Evolutionary conservation across 2,797 vertebrate genomes (phyloP), one percentile per base, ranked within the genome.

Genomic region (Otolemur crassicaudatus): DNA sequence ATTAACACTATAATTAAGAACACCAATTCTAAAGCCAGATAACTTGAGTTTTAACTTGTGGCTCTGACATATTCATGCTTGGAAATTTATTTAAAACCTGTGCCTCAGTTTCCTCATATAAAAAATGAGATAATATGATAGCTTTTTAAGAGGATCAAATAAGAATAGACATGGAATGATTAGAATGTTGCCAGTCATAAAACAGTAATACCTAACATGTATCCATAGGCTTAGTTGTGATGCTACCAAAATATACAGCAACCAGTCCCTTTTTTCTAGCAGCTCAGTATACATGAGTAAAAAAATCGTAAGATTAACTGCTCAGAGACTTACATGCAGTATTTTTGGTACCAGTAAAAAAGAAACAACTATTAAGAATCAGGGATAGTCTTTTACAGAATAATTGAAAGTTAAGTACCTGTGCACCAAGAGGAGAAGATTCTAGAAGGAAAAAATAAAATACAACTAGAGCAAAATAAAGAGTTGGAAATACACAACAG

Each of bases 401-500:
- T 20, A 94, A 73, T 49, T 34, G 58, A 77, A 95, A 25, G 16
- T 29, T 53, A 86, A 70, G 11, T 60, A 88, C 58, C 16, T 56
- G 20, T n/a, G 83, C 25, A 72, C 5, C 53, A 91, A 87, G 43
- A 93, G 77, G 56, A 60, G 82, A 92, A 5, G 27, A 13, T 25
- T 79, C 65, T 72, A 85, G n/a, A 94, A 3, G 69, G n/a, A 87
- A 89, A 37, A 87, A 65, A 63, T 25, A 82, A 83, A 91, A 63
- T 5, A 53, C 14, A 53, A 53, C 49, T 16, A 43, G 0, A 75
- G 8, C 8, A 86, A 67, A 69, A 86, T 34, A 37, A 90, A 81
- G 27, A 69, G 23, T 40, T 4, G 63, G 86, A 81, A 87, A 89
- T 67, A n/a, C 17, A 34, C 46, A 73, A 89, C 6, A 91, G 13